These are phyloP conservation scores for Telmatochromis sp. DNA, from an alignment of 2,113 vertebrate species.

Conservation along the genomic window DNA sequence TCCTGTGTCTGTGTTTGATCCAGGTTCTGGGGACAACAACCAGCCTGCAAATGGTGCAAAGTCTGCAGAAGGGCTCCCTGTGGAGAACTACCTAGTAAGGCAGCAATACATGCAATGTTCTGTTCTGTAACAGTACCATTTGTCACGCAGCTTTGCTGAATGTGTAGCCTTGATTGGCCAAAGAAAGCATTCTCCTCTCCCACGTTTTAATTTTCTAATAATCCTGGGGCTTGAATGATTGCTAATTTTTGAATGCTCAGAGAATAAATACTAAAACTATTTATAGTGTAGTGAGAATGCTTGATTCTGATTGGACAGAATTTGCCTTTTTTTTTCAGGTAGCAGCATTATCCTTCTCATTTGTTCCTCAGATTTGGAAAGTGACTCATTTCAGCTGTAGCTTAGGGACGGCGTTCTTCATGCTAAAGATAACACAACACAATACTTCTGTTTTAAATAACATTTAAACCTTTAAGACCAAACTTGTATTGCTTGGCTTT, in stretches of 20 bases:
- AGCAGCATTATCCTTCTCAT: not conserved
- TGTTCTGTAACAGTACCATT: not conserved
- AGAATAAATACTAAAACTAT: not conserved
- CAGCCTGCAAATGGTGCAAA: not conserved
- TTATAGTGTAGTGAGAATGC: not conserved
- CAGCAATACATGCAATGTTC: not conserved
- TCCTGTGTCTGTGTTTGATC: not conserved
- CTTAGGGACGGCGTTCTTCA: not conserved
- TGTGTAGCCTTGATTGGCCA: not conserved
- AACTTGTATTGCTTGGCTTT: not conserved
- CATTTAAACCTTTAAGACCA: not conserved
- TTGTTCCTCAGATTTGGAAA: not conserved
- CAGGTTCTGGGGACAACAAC: slow-evolving; percentile 6
- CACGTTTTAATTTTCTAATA: not conserved
- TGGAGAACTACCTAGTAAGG: slow-evolving; percentile 35
- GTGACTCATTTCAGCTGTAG: not conserved
- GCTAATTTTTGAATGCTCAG: not conserved
- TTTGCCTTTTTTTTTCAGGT: not conserved
- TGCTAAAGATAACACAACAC: not conserved
- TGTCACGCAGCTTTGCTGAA: not conserved
- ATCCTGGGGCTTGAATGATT: not conserved
- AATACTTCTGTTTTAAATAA: not conserved
- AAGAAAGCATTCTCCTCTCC: not conserved
- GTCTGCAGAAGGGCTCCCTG: slow-evolving; percentile 1
- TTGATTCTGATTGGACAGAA: not conserved